Percentiles rank a stretch among this genome's conserved stretches.
These are phyloP conservation scores for Leptarthrus brevirostris DNA, from an alignment of 2,888 invertebrate genomes.

Conservation along the genomic window DNA sequence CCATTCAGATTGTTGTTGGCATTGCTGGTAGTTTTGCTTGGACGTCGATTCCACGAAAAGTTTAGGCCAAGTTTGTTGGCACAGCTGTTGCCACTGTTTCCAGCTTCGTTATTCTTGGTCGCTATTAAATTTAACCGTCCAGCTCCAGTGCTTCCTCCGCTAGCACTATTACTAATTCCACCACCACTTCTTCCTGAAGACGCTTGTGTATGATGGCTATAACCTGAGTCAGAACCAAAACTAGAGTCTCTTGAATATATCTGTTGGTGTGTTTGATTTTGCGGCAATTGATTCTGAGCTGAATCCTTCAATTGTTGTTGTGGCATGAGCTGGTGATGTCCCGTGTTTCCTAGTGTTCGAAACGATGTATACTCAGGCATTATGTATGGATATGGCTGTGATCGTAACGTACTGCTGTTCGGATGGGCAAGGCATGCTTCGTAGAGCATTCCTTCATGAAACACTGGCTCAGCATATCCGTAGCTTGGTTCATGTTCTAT, in stretches of 20 bases:
- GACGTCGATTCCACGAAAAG: slow-evolving; percentile 51
- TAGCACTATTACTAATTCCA: slow-evolving; percentile 2
- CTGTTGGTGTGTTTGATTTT: slow-evolving; percentile 58
- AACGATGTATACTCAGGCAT: slow-evolving; percentile 53
- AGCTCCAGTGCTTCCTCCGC: slow-evolving; percentile 11
- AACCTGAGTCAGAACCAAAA: slow-evolving; percentile 86
- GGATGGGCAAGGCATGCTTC: slow-evolving; percentile 68
- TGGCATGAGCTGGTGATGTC: slow-evolving; percentile 51
- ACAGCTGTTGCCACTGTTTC: slow-evolving; percentile 1
- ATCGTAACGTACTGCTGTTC: slow-evolving; percentile 66
- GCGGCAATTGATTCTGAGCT: slow-evolving; percentile 37
- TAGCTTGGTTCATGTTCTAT: slow-evolving; percentile 62
- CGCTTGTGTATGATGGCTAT: slow-evolving; percentile 74
- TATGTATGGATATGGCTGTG: slow-evolving; percentile 68
- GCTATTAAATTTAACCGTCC: background rate
- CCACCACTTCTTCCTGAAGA: slow-evolving; percentile 61
- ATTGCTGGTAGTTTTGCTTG: slow-evolving; percentile 17
- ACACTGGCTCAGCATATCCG: slow-evolving; percentile 75
- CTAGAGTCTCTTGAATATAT: slow-evolving; percentile 80
- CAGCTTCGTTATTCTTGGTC: background rate
- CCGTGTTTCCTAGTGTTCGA: slow-evolving; percentile 50
- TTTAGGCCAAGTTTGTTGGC: slow-evolving; percentile 48
- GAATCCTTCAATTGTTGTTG: slow-evolving; percentile 37
- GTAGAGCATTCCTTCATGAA: slow-evolving; percentile 83
- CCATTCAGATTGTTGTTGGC: slow-evolving; percentile 35